Evolutionary conservation across 64 coral and sea anemone genomes (phyloP).

Genomic region (Montipora sp.): DNA sequence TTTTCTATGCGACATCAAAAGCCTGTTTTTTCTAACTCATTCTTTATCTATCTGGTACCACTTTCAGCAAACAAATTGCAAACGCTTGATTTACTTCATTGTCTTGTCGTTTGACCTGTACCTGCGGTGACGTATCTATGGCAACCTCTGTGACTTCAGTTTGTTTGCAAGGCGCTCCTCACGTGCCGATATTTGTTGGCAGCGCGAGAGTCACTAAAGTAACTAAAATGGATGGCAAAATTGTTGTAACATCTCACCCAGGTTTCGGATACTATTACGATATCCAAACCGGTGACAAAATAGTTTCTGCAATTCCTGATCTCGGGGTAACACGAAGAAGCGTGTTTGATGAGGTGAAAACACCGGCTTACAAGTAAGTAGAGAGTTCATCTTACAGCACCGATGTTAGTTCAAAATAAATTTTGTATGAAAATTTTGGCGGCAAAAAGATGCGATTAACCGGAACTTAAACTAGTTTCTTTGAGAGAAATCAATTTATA

Average conservation of each 20-base stretch:
- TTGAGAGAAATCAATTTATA: no score
- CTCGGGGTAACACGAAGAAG: conserved; percentile 53
- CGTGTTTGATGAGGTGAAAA: conserved; percentile 79
- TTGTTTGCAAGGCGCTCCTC: background rate
- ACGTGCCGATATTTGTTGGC: background rate
- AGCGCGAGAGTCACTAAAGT: background rate
- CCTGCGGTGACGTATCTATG: background rate
- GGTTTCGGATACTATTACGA: conserved; percentile 71
- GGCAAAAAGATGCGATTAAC: no score
- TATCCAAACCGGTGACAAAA: conserved; percentile 38
- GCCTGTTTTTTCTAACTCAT: no score
- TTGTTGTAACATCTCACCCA: conserved; percentile 70
- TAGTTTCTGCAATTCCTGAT: conserved; percentile 66
- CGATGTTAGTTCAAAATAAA: no score
- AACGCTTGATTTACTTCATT: no score
- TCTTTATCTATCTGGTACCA: no score
- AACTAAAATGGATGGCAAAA: conserved; percentile 72
- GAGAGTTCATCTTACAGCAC: background rate
- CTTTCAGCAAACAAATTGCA: no score
- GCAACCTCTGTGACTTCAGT: conserved; percentile 20
- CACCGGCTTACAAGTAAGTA: conserved; percentile 91
- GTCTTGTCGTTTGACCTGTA: no score
- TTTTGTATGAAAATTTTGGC: no score
- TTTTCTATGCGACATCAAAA: no score
- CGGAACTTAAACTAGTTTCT: no score